phyloP scores from a whole-genome alignment of 2,113 vertebrate genomes.

The Nesogale talazaci region DNA sequence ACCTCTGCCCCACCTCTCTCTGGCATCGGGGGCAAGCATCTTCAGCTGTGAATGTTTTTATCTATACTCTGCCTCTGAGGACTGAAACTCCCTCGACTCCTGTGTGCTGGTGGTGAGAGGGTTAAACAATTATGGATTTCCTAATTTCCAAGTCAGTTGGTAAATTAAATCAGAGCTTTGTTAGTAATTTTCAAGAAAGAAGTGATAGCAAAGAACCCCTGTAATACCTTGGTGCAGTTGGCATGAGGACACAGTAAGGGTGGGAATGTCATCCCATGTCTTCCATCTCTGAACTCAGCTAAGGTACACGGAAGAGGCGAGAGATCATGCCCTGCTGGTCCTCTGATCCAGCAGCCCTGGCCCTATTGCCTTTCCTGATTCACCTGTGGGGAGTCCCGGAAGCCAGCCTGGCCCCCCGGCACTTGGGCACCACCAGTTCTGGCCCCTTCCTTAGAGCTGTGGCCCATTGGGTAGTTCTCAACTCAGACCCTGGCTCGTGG shows the following conservation, averaged over 20 bases:
- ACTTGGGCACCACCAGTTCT: background rate
- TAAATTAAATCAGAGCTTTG: slow-evolving; percentile 88
- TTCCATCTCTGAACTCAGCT: accelerated
- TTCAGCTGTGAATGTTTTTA: slow-evolving; percentile 45
- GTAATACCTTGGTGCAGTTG: slow-evolving; percentile 85
- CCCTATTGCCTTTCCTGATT: background rate
- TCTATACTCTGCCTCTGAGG: background rate
- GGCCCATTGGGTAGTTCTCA: background rate
- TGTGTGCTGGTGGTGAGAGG: slow-evolving; percentile 80
- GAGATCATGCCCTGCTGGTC: background rate
- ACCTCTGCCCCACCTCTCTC: background rate
- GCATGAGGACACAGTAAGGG: slow-evolving; percentile 71
- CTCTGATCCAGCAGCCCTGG: background rate
- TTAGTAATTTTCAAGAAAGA: slow-evolving; percentile 85
- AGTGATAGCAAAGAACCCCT: slow-evolving; percentile 89
- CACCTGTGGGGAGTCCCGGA: accelerated
- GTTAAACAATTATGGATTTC: slow-evolving; percentile 88
- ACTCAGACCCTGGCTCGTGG: background rate
- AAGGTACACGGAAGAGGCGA: background rate
- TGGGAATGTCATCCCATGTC: background rate
- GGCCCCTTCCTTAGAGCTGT: background rate
- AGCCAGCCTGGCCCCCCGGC: background rate
- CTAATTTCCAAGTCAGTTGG: slow-evolving; percentile 87
- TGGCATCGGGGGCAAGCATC: background rate
- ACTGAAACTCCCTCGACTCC: slow-evolving; percentile 47